Evolutionary conservation across 2,888 invertebrate species (phyloP).

Genomic region (Andrena hattorfiana): DNA sequence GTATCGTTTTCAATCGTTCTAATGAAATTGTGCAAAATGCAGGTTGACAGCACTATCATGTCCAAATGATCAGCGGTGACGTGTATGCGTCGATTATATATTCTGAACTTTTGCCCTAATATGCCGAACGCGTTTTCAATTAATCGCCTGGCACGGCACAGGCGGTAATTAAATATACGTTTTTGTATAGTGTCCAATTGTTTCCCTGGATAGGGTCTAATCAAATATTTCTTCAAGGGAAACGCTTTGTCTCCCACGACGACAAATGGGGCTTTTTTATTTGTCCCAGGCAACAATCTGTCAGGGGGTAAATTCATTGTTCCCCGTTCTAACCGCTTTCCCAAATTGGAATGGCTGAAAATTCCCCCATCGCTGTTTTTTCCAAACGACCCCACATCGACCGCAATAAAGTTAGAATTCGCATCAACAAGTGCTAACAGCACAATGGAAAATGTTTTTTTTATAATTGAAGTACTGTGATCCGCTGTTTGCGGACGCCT

Average conservation of each 20-base stretch:
- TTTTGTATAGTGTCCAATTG: not conserved
- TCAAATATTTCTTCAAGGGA: not conserved
- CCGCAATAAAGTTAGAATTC: not conserved
- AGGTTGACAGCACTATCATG: not conserved
- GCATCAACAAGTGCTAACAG: not conserved
- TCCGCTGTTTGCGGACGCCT: not conserved
- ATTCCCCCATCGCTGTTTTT: not conserved
- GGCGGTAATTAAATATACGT: not conserved
- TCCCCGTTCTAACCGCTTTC: not conserved
- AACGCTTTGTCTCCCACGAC: not conserved
- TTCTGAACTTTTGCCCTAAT: not conserved
- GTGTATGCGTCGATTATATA: not conserved
- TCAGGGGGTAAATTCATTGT: not conserved
- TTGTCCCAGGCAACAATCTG: not conserved
- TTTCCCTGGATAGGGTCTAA: not conserved
- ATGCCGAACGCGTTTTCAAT: conserved; percentile 4
- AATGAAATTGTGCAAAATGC: not conserved
- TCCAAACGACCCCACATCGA: not conserved
- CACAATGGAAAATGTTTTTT: not conserved
- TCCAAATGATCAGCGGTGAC: not conserved
- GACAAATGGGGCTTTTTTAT: not conserved
- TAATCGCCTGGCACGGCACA: not conserved
- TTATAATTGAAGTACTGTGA: not conserved
- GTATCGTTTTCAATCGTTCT: no score
- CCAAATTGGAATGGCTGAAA: not conserved